Conservation (phyloP, 2,113 vertebrate species). For the Crotalus tigris region DNA sequence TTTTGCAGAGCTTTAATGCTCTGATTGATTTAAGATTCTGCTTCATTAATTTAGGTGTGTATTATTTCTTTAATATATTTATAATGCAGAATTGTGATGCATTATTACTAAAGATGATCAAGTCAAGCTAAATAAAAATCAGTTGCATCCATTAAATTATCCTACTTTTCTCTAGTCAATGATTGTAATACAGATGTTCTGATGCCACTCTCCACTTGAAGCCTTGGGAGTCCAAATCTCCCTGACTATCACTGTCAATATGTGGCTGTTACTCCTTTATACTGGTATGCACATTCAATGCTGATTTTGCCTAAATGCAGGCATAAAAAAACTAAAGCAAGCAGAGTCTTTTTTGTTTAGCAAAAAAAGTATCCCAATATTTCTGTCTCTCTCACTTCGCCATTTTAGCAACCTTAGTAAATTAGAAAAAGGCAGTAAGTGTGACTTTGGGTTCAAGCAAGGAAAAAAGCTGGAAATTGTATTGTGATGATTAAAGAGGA, state of each 20-base stretch:
- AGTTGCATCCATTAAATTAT: background rate
- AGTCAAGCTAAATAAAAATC: background rate
- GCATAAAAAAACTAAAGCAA: background rate
- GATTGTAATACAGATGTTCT: background rate
- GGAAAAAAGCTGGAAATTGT: background rate
- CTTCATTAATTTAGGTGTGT: background rate
- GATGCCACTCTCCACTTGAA: background rate
- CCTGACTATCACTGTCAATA: background rate
- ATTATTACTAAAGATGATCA: background rate
- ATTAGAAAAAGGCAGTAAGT: background rate
- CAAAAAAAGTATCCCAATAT: no score
- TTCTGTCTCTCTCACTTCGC: background rate
- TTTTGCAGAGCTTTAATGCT: background rate
- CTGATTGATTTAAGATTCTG: background rate
- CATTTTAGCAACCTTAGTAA: background rate
- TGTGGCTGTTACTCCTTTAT: background rate
- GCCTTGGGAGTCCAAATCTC: background rate
- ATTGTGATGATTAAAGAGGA: background rate
- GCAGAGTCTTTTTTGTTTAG: background rate
- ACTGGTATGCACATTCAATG: background rate
- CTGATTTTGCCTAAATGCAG: background rate
- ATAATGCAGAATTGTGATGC: background rate
- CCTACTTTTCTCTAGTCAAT: background rate
- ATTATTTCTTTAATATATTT: background rate
- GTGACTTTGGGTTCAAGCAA: background rate